Evolutionary conservation across 2,113 vertebrate genomes (phyloP).

Genomic region (Rhabdomys dilectus): DNA sequence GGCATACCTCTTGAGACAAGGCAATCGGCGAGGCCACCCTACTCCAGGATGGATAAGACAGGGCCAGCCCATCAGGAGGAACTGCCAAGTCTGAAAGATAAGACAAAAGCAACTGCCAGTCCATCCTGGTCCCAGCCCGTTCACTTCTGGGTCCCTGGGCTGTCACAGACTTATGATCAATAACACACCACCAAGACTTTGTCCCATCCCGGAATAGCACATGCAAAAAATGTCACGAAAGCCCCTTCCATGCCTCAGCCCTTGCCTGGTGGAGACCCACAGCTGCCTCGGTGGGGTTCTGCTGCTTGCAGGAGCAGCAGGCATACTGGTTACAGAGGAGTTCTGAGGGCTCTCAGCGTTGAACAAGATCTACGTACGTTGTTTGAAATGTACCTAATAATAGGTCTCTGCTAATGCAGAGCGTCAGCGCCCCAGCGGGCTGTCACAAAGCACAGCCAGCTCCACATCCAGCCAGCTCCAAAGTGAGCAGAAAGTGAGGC

Average conservation of each 20-base stretch:
- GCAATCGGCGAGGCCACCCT: not conserved
- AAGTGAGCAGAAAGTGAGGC: rapidly evolving
- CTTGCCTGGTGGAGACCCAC: not conserved
- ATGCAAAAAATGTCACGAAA: not conserved
- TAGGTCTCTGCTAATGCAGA: not conserved
- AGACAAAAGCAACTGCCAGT: not conserved
- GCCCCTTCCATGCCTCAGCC: not conserved
- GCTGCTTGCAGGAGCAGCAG: not conserved
- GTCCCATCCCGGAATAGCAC: not conserved
- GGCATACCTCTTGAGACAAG: not conserved
- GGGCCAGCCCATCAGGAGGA: not conserved
- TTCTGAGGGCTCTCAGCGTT: not conserved
- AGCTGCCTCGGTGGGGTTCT: not conserved
- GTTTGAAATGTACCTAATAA: not conserved
- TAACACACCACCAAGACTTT: not conserved
- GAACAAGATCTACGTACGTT: too few relatives aligned
- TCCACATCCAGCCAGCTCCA: not conserved
- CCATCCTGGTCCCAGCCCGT: not conserved
- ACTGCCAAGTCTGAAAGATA: not conserved
- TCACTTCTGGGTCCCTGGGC: not conserved
- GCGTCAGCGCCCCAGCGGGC: not conserved
- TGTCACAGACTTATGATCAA: not conserved
- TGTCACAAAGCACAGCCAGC: rapidly evolving
- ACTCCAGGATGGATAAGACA: rapidly evolving
- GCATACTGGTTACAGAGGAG: not conserved